phyloP scores from a whole-genome alignment of 2,113 vertebrate species.

The Amblyopsis rosae region DNA sequence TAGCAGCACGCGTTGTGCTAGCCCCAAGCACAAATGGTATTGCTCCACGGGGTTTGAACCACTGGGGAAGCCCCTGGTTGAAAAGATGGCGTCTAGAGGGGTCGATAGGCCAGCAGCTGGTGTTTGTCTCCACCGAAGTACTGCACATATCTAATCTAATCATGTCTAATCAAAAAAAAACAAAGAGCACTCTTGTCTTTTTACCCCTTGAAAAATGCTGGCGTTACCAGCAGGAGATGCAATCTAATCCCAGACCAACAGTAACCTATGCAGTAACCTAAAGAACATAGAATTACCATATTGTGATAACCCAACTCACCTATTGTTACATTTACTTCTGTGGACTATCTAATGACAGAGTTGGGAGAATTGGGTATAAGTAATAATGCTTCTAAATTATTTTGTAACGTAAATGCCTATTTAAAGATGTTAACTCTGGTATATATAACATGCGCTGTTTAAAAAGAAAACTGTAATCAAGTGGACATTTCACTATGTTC shows the following conservation, averaged over 20 bases:
- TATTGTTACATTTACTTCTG: neutral
- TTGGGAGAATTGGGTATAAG: neutral
- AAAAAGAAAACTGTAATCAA: no score
- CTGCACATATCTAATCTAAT: slow-evolving; percentile 43
- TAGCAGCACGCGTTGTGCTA: slow-evolving; percentile 7
- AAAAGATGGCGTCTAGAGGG: slow-evolving; percentile 43
- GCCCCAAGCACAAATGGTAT: slow-evolving; percentile 2
- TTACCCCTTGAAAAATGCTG: slow-evolving; percentile 56
- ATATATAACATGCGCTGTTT: neutral
- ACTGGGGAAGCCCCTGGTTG: slow-evolving; percentile 31
- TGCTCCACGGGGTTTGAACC: slow-evolving; percentile 15
- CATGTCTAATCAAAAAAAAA: slow-evolving; percentile 65
- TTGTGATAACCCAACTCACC: slow-evolving; percentile 15
- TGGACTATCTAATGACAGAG: slow-evolving; percentile 24
- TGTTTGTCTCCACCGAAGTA: slow-evolving; percentile 50
- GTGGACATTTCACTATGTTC: no score
- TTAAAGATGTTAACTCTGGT: neutral
- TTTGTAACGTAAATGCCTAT: neutral
- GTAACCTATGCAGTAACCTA: slow-evolving; percentile 60
- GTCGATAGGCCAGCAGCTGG: slow-evolving; percentile 12
- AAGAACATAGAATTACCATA: slow-evolving; percentile 45
- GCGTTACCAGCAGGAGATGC: slow-evolving; percentile 57
- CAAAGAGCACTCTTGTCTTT: slow-evolving; percentile 68
- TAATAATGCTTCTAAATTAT: neutral
- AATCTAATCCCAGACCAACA: slow-evolving; percentile 66